Conservation (phyloP, 2,888 invertebrate genomes). For the Acheta domesticus region DNA sequence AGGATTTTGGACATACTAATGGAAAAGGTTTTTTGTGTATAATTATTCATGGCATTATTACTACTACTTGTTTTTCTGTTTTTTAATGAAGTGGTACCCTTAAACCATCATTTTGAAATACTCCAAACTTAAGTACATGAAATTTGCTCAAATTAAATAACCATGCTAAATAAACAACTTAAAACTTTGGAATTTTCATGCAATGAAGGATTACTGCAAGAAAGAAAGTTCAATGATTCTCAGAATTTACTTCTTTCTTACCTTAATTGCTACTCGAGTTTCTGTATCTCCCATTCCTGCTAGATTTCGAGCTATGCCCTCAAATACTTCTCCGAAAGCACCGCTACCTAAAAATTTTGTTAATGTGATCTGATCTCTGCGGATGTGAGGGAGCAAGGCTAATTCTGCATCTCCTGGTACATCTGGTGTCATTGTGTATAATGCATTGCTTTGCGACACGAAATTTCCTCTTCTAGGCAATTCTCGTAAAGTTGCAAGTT, state of each 20-base stretch:
- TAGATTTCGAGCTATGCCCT: slow-evolving; percentile 76
- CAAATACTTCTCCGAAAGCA: slow-evolving; percentile 96
- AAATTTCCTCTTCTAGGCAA: slow-evolving; percentile 69
- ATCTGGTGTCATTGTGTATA: slow-evolving; percentile 62
- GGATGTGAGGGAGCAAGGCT: slow-evolving; percentile 78
- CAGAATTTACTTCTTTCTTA: slow-evolving; percentile 43
- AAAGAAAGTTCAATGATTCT: too few relatives aligned
- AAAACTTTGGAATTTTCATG: too few relatives aligned
- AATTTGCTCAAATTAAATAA: too few relatives aligned
- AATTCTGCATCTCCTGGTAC: slow-evolving; percentile 71
- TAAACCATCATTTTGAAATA: too few relatives aligned
- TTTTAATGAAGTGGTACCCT: too few relatives aligned
- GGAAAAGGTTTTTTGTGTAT: too few relatives aligned
- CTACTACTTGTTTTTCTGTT: too few relatives aligned
- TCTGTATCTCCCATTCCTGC: slow-evolving; percentile 54
- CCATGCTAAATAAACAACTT: too few relatives aligned
- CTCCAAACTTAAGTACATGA: too few relatives aligned
- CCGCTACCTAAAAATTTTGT: slow-evolving; percentile 91
- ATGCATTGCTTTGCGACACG: slow-evolving; percentile 77
- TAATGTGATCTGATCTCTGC: slow-evolving; percentile 79
- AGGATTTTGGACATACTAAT: too few relatives aligned
- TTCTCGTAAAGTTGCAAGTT: slow-evolving; percentile 80
- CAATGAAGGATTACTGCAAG: too few relatives aligned
- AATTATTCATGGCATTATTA: too few relatives aligned
- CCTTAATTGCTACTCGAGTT: slow-evolving; percentile 89